Percentiles rank a stretch among this genome's conserved stretches.
Evolutionary conservation across 2,113 vertebrate species (phyloP).

Genomic region (Tricholaema leucomelas): DNA sequence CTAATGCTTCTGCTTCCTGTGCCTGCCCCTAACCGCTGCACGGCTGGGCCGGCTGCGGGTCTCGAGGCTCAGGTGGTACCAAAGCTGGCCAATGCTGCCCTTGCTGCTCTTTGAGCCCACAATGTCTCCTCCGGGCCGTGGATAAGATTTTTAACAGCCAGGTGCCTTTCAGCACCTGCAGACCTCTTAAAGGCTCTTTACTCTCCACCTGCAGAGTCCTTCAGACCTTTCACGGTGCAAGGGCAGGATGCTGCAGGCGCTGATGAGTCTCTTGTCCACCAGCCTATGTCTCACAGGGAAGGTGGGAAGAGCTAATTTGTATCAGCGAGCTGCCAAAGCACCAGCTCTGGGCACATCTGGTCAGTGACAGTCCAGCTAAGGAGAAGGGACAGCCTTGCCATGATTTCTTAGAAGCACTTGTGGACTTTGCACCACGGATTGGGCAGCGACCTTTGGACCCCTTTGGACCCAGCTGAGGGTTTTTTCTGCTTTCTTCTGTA

Average conservation of each 20-base stretch:
- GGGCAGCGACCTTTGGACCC: not conserved
- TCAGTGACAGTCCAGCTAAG: not conserved
- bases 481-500: not conserved
- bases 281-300: not conserved
- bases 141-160: not conserved
- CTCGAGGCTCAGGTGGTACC: not conserved
- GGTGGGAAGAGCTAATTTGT: not conserved
- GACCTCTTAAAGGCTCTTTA: slow-evolving; percentile 6
- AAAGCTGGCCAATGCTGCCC: not conserved
- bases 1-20: slow-evolving; percentile 42
- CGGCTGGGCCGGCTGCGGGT: not conserved
- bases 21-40: slow-evolving; percentile 14
- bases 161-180: not conserved
- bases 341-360: rapidly evolving
- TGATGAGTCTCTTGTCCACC: not conserved
- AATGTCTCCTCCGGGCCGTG: not conserved
- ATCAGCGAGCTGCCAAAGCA: not conserved
- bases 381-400: not conserved
- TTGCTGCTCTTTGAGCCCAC: not conserved
- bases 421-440: not conserved
- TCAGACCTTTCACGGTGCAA: rapidly evolving
- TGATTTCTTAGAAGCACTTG: not conserved
- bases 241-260: not conserved
- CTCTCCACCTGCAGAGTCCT: not conserved
- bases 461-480: not conserved